Base-by-base conservation (phyloP, 2,113 vertebrate genomes). In the Cyanoliseus patagonus region DNA sequence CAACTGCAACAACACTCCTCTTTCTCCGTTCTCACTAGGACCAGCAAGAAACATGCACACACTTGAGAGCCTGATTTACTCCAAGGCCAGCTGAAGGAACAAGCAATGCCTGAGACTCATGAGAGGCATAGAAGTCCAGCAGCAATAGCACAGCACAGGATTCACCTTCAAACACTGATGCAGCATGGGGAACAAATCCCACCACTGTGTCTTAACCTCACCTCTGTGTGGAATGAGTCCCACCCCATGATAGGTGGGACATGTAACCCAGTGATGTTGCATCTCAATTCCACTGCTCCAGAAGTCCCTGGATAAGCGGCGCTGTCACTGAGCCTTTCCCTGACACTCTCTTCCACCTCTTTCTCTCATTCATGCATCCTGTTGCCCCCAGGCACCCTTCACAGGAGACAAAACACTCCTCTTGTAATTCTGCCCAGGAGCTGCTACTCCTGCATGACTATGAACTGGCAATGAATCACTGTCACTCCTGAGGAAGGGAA, bases 211-310 rank as follows among this genome's bases (percentile, higher is more conserved):
- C 53, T 35, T 3, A 37, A 18, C 22, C 59, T 12, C 16, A 39
- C 20, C n/a, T 35, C 10, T 10, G 2, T 0, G 3, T 19, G 64
- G 59, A 39, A 7, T 0, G 2, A 9, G 14, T 28, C 67, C 44
- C 74, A 53, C 72, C 24, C 33, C 3, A 8, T 55, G 53, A 59
- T 7, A 59, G 55, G 55, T 59, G 22, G 22, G 22, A 23, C 33
- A 7, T 24, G 13, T 23, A 55, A 35, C 57, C 13, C 57, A 35
- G 33, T 35, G 33, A 59, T n/a, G 31, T 3, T 9, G 44, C 72
- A 61, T 18, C 64, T 17, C 47, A 22, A 7, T 41, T n/a, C 46
- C 35, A 8, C 22, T 0, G 49, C 6, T 27, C 6, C 0, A 0
- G 64, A 11, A 83, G 61, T 8, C 33, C 35, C 33, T 0, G 4